These are phyloP conservation scores for Heterodera filipjevi DNA, from an alignment of 2,888 invertebrate species.

Conservation along the genomic window DNA sequence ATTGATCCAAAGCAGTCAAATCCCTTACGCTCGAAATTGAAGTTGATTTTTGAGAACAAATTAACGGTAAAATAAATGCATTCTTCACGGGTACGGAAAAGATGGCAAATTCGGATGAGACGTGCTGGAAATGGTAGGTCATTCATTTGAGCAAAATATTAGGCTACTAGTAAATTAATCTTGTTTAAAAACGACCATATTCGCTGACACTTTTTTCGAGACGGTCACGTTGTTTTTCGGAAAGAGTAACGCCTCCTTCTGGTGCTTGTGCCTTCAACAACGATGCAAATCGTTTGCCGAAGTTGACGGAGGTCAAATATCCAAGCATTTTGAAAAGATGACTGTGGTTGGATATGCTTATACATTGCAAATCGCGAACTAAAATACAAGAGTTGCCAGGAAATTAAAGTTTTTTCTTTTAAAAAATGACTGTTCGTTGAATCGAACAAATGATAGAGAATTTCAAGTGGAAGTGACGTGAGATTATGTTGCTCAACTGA, in stretches of 20 bases:
- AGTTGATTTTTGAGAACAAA: conserved; percentile 11
- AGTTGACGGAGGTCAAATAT: conserved; percentile 13
- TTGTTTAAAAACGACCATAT: not conserved
- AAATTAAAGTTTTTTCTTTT: not conserved
- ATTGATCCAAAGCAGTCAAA: not conserved
- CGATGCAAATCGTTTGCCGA: conserved; percentile 20
- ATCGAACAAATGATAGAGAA: conserved; percentile 23
- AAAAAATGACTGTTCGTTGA: not conserved
- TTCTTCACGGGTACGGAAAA: conserved; percentile 3
- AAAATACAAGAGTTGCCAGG: not conserved
- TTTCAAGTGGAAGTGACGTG: conserved; percentile 22
- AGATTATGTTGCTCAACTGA: not conserved
- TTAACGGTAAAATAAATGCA: conserved; percentile 2
- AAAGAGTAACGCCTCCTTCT: not conserved
- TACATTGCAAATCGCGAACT: conserved; percentile 11
- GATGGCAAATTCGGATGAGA: conserved; percentile 23
- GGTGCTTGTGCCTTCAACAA: not conserved
- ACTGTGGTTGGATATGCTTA: not conserved
- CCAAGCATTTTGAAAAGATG: conserved; percentile 9
- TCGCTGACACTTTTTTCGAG: not conserved
- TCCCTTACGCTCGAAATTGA: not conserved
- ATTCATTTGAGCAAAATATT: not conserved
- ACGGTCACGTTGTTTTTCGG: not conserved
- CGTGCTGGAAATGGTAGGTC: not conserved
- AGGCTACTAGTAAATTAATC: not conserved